Evolutionary conservation across 2,797 vertebrate genomes (phyloP), one percentile per base, ranked within the genome.

Genomic region (Myotis vivesi): DNA sequence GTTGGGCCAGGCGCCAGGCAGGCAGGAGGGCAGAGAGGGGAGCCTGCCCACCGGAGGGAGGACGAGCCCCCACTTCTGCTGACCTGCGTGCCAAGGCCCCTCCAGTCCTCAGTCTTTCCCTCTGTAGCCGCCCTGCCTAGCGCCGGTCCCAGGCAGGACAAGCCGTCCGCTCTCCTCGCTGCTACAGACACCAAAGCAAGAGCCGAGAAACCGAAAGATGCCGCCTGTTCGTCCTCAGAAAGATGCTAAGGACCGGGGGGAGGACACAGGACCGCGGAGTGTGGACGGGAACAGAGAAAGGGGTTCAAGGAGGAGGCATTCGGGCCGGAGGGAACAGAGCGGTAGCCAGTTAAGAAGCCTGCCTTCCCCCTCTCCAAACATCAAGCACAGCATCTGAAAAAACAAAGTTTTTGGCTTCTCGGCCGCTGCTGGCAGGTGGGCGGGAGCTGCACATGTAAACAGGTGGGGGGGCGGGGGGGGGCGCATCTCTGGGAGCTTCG

Each of bases 371-470:
- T 96, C 96, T 97, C 92, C 89, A 84, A 59, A 87, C 76, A 87
- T 0, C 2, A 59, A 98, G 92, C 97, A 97, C 30, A 41, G 97
- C 87, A 75, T 89, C 57, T 1, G 0, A 16, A 10, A n/a, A 19
- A 25, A 28, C 75, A 7, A 16, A 88, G 75, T 98, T 98, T 98
- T 98, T 98, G 98, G 98, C 98, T 98, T 98, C 95, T 95, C 90
- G 94, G 95, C 98, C 97, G 71, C 98, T 93, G 97, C 96, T 89
- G 95, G 96, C 69, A 73, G 81, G 95, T 20, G 88, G 88, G 96
- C 69, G 71, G 95, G 75, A 49, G 97, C 75, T 23, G 89, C 97
- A 93, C 96, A 19, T 96, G 97, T 97, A 96, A 98, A 97, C 92
- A 72, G 93, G 44, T 30, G 82, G 44, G 44, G 30, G 79, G 44